Base-by-base conservation (phyloP, 2,113 vertebrate species). In the Odontesthes bonariensis region DNA sequence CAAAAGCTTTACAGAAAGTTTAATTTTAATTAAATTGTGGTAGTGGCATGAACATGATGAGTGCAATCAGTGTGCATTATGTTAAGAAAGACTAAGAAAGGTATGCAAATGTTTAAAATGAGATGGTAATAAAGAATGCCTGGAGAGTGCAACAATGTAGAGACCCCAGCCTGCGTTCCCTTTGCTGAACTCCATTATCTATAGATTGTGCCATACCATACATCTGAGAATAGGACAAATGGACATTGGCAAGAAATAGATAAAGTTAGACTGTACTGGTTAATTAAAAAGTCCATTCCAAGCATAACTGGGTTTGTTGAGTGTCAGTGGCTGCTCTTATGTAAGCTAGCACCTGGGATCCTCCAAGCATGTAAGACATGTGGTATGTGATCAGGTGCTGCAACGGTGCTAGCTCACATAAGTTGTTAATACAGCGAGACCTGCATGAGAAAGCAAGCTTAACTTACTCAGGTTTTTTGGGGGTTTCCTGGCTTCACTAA, bases 231-330 rank as follows among this genome's bases (percentile, higher is more conserved):
- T 63, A 38, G 23, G 63, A 60, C 59, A 73, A 77, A 75, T 31
- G 35, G 49, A 55, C 27, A 17, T 40, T 59, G 31, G 54, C 56
- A 69, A 52, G 77, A 56, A 55, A n/a, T 19, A 75, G 75, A 84
- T 81, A 73, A 69, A 84, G 60, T 61, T 17, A 32, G 49, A 76
- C 47, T 62, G 62, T 42, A 56, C 14, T 11, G 81, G 76, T 86
- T 90, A 87, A 93, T 92, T 92, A 93, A 93, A 93, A 86, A 78
- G 61, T 69, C 60, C 81, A 92, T 93, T 93, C 91, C 91, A 71
- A 69, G 82, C 91, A 92, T 91, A 91, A 77, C 85, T 88, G 85
- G 66, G 53, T 66, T 85, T 83, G 83, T 27, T 52, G 53, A 42
- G 70, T 79, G 77, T 89, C 75, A 72, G 74, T 68, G 78, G 49